phyloP scores from a whole-genome alignment of 2,113 vertebrate species.

The Falco punctatus region DNA sequence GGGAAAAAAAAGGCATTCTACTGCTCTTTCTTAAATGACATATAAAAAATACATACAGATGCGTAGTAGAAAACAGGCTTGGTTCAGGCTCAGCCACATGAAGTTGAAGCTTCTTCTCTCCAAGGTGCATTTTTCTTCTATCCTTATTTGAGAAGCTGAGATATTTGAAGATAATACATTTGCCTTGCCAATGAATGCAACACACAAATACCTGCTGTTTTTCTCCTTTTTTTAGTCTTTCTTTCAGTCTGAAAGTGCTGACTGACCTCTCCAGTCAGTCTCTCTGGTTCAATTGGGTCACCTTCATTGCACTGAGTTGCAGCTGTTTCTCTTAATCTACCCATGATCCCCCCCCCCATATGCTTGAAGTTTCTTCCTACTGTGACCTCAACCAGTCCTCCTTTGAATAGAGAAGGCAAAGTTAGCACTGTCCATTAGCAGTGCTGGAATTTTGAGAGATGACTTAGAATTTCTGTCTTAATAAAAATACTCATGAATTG shows the following conservation, averaged over 20 bases:
- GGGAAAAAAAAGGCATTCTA: background rate
- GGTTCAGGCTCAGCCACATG: background rate
- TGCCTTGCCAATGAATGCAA: background rate
- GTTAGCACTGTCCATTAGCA: background rate
- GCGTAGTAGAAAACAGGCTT: background rate
- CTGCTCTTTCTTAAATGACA: background rate
- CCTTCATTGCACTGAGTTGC: background rate
- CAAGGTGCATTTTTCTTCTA: background rate
- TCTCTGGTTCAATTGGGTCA: background rate
- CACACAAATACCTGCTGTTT: background rate
- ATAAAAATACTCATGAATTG: background rate
- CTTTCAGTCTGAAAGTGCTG: background rate
- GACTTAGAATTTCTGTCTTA: background rate
- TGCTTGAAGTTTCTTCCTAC: background rate
- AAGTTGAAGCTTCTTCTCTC: background rate
- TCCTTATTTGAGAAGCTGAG: background rate
- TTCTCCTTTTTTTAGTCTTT: background rate
- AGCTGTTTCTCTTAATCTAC: background rate
- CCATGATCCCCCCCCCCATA: accelerated
- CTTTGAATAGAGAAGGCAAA: background rate
- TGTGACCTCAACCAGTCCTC: background rate
- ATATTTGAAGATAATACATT: background rate
- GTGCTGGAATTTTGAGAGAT: background rate
- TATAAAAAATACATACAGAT: background rate
- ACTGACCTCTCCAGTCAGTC: background rate